A percentile compares a stretch with the other conserved stretches of the same genome.
phyloP scores from a whole-genome alignment of 2,113 vertebrate genomes.

The Percina caprodes region DNA sequence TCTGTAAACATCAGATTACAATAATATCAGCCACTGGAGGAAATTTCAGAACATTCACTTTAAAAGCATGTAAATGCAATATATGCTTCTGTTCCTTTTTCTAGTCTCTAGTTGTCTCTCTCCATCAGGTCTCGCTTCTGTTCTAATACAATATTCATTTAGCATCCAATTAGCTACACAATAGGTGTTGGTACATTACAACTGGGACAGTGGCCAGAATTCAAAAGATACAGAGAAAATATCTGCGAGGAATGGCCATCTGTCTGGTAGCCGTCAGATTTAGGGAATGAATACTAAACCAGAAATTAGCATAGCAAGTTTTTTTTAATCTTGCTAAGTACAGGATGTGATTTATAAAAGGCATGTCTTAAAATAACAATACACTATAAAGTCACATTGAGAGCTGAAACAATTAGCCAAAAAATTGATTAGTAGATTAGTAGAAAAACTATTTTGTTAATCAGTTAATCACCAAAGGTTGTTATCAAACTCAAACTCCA shows the following conservation, averaged over 20 bases:
- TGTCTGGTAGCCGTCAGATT: conserved; percentile 37
- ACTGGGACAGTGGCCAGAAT: conserved; percentile 22
- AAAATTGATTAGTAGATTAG: background rate
- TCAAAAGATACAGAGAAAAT: background rate
- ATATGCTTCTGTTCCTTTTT: background rate
- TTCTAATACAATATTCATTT: conserved; percentile 17
- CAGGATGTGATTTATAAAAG: background rate
- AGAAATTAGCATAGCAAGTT: conserved; percentile 1
- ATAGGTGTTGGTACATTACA: conserved; percentile 22
- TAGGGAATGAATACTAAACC: conserved; percentile 34
- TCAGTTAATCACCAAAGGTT: background rate
- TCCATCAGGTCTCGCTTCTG: background rate
- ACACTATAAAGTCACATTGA: background rate
- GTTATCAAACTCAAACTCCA: background rate
- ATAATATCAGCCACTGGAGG: background rate
- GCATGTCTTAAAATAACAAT: background rate
- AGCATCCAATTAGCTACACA: conserved; percentile 4
- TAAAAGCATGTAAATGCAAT: too few relatives aligned
- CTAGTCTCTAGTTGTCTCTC: background rate
- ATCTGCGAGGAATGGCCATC: conserved; percentile 1
- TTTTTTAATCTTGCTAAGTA: background rate
- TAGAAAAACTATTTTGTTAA: background rate
- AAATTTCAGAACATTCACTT: background rate
- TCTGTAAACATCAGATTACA: background rate
- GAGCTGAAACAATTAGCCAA: background rate